A percentile compares a stretch with the other conserved stretches of the same genome.
Evolutionary conservation across 2,113 vertebrate genomes (phyloP).

Genomic region (Cryptomyrus ogoouensis): DNA sequence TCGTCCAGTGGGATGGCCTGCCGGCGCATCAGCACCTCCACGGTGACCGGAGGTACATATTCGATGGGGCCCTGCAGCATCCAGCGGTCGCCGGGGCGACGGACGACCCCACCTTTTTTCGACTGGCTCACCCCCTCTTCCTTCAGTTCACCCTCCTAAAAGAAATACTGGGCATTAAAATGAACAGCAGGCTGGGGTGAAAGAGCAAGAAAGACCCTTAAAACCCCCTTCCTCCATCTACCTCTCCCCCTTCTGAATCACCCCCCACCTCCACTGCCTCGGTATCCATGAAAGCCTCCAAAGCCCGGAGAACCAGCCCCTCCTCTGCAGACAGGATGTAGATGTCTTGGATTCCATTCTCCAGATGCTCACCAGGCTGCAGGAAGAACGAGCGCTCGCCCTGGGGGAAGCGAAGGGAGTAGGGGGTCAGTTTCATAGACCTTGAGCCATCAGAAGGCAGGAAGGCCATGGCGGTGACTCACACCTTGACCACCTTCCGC

Average conservation of each 20-base stretch:
- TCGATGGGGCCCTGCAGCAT: slow-evolving; percentile 81
- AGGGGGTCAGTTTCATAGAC: not conserved
- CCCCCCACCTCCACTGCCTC: slow-evolving; percentile 36
- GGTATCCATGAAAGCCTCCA: slow-evolving; percentile 66
- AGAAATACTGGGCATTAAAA: slow-evolving; percentile 37
- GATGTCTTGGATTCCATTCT: slow-evolving; percentile 74
- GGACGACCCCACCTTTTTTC: slow-evolving; percentile 30
- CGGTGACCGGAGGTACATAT: slow-evolving; percentile 71
- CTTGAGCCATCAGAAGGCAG: not conserved
- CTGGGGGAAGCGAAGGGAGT: slow-evolving; percentile 40
- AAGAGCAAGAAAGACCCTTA: not conserved
- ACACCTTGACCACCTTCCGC: slow-evolving; percentile 80
- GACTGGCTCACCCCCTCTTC: slow-evolving; percentile 33
- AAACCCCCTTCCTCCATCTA: not conserved
- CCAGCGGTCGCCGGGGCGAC: slow-evolving; percentile 77
- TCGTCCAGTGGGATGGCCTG: slow-evolving; percentile 76
- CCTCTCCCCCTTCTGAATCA: not conserved
- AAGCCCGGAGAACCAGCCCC: slow-evolving; percentile 72
- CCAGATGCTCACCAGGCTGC: slow-evolving; percentile 70
- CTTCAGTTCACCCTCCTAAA: slow-evolving; percentile 38
- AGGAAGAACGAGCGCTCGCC: slow-evolving; percentile 86
- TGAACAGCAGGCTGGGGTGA: not conserved
- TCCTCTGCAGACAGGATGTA: slow-evolving; percentile 81
- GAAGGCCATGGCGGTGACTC: not conserved
- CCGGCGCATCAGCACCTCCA: slow-evolving; percentile 68